A percentile compares a stretch with the other conserved stretches of the same genome.
These are phyloP conservation scores for Trachurus trachurus DNA, from an alignment of 2,797 vertebrate genomes.

Conservation along the genomic window DNA sequence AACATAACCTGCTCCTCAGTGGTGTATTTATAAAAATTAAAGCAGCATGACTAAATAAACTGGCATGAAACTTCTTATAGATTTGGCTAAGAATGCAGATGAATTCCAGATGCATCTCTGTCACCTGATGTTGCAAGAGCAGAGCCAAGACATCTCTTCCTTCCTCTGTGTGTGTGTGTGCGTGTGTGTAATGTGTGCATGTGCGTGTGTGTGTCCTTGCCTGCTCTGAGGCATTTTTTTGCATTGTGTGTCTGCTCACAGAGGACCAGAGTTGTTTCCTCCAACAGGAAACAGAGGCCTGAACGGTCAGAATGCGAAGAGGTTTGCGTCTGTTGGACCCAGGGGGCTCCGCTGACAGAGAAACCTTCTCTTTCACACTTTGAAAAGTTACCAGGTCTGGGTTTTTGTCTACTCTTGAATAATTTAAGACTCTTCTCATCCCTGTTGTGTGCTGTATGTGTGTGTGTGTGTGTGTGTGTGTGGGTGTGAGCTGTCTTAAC, in stretches of 20 bases:
- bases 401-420: slow-evolving; percentile 71
- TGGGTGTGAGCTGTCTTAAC: slow-evolving; percentile 20
- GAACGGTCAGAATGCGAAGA: slow-evolving; percentile 46
- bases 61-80: background rate
- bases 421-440: slow-evolving; percentile 66
- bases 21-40: background rate
- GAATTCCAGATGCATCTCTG: background rate
- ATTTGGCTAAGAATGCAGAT: background rate
- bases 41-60: background rate
- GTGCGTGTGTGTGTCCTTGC: too few relatives aligned
- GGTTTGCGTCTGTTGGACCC: slow-evolving; percentile 21
- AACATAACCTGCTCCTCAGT: background rate
- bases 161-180: background rate
- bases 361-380: slow-evolving; percentile 54
- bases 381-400: slow-evolving; percentile 68
- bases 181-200: too few relatives aligned
- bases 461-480: slow-evolving; percentile 12
- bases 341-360: slow-evolving; percentile 63
- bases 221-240: background rate
- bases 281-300: slow-evolving; percentile 40
- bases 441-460: slow-evolving; percentile 23
- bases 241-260: slow-evolving; percentile 9
- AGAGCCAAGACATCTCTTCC: background rate
- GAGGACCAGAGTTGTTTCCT: background rate
- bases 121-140: background rate